These are phyloP conservation scores for Stomorhina lunata DNA, from an alignment of 2,888 invertebrate genomes.

Conservation along the genomic window DNA sequence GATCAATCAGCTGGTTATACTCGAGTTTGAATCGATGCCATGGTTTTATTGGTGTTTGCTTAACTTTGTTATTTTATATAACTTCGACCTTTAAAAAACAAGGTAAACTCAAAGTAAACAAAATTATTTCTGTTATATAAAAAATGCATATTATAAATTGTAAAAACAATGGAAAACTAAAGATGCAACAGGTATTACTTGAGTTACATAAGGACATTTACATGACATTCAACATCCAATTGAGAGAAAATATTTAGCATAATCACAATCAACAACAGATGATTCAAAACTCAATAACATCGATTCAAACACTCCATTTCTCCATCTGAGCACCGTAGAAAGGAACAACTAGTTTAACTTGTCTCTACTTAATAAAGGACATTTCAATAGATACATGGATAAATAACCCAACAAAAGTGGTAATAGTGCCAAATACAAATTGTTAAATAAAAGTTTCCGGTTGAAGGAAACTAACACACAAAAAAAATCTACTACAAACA, in stretches of 20 bases:
- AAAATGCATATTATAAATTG: no score
- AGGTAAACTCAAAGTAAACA: no score
- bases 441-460: slow-evolving; percentile 73
- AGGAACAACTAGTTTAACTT: background rate
- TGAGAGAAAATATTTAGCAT: slow-evolving; percentile 13
- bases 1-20: no score
- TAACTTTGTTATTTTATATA: no score
- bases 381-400: background rate
- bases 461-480: background rate
- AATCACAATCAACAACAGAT: slow-evolving; percentile 38
- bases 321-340: background rate
- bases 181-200: slow-evolving; percentile 35
- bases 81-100: no score
- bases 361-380: background rate
- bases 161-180: background rate
- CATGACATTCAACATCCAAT: background rate
- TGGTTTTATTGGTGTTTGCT: no score
- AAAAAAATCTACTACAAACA: background rate
- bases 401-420: slow-evolving; percentile 15
- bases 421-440: slow-evolving; percentile 75
- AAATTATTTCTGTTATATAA: no score
- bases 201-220: background rate
- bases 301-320: background rate
- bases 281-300: slow-evolving; percentile 10
- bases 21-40: no score